Base-by-base conservation (phyloP, 2,113 vertebrate genomes). In the Cisticola juncidis region DNA sequence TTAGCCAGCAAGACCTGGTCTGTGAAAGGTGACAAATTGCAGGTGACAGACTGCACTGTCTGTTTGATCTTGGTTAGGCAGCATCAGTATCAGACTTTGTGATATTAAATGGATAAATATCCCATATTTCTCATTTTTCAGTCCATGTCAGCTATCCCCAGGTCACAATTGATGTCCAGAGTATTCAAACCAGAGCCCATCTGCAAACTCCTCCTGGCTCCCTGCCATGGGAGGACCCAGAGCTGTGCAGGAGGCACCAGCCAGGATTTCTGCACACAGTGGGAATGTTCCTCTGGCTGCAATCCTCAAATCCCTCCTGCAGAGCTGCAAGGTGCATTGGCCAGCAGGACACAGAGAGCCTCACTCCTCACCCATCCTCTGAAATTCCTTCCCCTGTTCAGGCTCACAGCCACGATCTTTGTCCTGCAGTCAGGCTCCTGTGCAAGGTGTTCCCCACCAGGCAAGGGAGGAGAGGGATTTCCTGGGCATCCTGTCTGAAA, bases 61-160 rank as follows among this genome's bases (percentile, higher is more conserved):
- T 79, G 0, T 81, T 89, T 95, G 90, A 83, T 95, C 53, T 61
- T 44, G 22, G 42, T 77, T 77, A 54, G 58, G 66, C 2, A 69
- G 42, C 80, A 51, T 54, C 78, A 26, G 48, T 68, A 95, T 61
- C 81, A 88, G 78, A 50, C 66, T 87, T 69, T 5, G 5, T 54
- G 66, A 47, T 38, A 40, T 73, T 88, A 88, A 94, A 93, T 51
- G 71, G 78, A 94, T 77, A 79, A 76, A 91, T 82, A 90, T 50
- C 90, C 78, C 6, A 17, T 15, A 1, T 70, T 95, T 82, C 78
- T 92, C 84, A 93, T 93, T 95, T 94, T 87, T 94, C 87, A 86
- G 1, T 21, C 47, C 54, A 6, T 51, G 84, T 73, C 94, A 91
- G 50, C 76, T 51, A 38, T 76, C 53, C 45, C 50, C 48, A 47